Percentiles rank a stretch among this genome's conserved stretches.
phyloP scores from a whole-genome alignment of 2,113 vertebrate species.

The Donacobius atricapilla region DNA sequence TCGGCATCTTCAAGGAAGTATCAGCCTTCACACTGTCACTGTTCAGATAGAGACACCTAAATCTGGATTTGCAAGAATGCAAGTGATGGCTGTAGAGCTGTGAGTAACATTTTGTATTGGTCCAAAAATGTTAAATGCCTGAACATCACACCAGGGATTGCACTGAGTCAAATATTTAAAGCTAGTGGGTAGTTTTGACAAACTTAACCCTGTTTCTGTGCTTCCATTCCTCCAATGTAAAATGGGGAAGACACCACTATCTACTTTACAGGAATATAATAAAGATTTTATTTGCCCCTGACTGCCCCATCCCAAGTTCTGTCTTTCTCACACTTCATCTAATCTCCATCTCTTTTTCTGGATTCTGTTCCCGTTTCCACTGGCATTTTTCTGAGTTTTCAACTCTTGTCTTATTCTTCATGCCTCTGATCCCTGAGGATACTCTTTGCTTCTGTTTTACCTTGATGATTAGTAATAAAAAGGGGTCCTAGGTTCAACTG shows the following conservation, averaged over 20 bases:
- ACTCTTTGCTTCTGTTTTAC: neutral
- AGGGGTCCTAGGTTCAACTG: neutral
- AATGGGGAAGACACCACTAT: neutral
- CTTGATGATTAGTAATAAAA: neutral
- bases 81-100: neutral
- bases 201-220: neutral
- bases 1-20: neutral
- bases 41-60: neutral
- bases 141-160: neutral
- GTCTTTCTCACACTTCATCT: neutral
- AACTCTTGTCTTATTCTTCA: neutral
- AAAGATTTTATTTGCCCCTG: neutral
- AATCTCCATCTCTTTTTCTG: neutral
- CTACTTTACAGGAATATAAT: neutral
- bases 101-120: neutral
- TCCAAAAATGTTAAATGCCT: neutral
- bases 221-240: neutral
- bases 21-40: neutral
- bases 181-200: neutral
- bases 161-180: neutral
- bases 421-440: neutral
- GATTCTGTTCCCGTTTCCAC: neutral
- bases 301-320: neutral
- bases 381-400: neutral
- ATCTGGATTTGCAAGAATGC: neutral